Conservation (phyloP, 2,113 vertebrate genomes). For the Rhynchomys soricoides region DNA sequence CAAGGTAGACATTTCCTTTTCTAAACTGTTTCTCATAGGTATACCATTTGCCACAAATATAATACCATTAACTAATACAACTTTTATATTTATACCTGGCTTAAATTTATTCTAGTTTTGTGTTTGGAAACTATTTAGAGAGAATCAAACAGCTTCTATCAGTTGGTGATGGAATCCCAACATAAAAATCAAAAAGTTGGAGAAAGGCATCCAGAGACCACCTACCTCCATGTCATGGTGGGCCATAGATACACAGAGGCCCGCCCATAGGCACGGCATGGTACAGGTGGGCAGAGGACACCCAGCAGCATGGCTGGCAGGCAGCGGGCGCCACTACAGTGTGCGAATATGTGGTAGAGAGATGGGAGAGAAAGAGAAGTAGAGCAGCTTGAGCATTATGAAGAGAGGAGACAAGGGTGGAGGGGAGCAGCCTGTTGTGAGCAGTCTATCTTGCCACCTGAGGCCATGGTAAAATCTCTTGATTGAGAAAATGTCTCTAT, state of each 20-base stretch:
- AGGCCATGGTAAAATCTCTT: not conserved
- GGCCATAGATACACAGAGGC: no score
- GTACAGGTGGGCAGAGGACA: no score
- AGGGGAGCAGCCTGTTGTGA: no score
- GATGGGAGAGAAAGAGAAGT: no score
- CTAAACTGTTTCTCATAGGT: not conserved
- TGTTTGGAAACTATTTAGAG: constrained; percentile 28
- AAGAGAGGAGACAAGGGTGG: no score
- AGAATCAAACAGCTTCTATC: not conserved
- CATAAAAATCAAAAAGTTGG: not conserved
- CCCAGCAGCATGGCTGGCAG: no score
- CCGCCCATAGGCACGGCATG: no score
- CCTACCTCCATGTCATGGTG: not conserved
- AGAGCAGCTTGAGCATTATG: no score
- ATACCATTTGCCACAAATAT: not conserved
- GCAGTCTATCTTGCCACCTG: no score
- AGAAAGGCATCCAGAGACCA: not conserved
- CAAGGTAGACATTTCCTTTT: not conserved
- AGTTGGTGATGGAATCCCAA: not conserved
- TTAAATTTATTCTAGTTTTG: constrained; percentile 46
- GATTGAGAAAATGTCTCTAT: not conserved
- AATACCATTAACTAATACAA: not conserved
- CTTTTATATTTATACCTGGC: not conserved
- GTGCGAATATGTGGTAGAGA: no score
- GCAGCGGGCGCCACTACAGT: no score